These are phyloP conservation scores for Caenorhabditis afra DNA, from an alignment of 2,888 invertebrate genomes.

Conservation along the genomic window DNA sequence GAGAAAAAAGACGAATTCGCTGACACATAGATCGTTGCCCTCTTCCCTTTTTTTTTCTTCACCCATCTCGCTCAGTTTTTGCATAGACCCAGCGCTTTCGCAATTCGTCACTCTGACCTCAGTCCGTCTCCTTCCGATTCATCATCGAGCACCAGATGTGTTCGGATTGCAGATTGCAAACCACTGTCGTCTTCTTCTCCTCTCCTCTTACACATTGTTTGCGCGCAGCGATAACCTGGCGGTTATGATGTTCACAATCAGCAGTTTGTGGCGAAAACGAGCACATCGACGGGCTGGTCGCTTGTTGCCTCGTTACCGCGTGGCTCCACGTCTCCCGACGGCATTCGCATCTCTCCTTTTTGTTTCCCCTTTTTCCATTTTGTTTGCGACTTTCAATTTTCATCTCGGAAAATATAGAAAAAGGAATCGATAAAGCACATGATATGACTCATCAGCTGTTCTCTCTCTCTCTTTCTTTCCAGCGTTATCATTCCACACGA, in stretches of 20 bases:
- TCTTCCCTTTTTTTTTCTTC: slow-evolving; percentile 1
- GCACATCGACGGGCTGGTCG: slow-evolving; percentile 1
- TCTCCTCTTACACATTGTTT: too few species aligned
- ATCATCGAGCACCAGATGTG: neutral
- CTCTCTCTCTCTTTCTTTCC: too few species aligned
- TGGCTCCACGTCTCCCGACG: slow-evolving; percentile 15
- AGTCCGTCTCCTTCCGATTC: neutral
- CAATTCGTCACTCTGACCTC: slow-evolving; percentile 6
- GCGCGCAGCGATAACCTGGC: neutral
- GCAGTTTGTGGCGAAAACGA: neutral
- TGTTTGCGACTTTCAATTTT: neutral
- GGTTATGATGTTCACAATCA: neutral
- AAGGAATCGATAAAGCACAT: too few species aligned
- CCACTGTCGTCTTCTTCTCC: too few species aligned
- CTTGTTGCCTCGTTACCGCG: slow-evolving; percentile 24
- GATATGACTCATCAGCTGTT: too few species aligned
- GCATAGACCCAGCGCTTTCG: neutral
- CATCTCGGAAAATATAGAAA: neutral
- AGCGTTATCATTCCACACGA: too few species aligned
- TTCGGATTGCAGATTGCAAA: neutral
- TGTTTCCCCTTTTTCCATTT: neutral
- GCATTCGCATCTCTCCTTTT: slow-evolving; percentile 3
- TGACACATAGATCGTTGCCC: slow-evolving; percentile 11
- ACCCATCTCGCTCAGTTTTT: neutral
- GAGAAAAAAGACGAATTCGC: slow-evolving; percentile 1